Percentiles rank a stretch among this genome's conserved stretches.
Conservation (phyloP, 2,888 invertebrate genomes). For the Girardia tigrina region DNA sequence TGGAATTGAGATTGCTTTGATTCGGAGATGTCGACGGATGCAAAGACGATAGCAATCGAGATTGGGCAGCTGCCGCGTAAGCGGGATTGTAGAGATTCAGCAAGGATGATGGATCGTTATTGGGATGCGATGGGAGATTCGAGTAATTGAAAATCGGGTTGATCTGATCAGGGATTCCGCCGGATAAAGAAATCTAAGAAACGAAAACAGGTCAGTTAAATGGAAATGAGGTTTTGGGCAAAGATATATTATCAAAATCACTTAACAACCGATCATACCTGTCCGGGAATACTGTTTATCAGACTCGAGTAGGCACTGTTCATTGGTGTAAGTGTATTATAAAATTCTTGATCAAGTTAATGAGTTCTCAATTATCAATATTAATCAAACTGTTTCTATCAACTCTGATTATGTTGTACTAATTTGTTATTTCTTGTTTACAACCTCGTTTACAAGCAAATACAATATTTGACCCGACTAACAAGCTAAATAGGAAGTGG, state of each 20-base stretch:
- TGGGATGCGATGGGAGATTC: background rate
- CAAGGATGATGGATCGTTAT: slow-evolving; percentile 8
- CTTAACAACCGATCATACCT: too few species aligned
- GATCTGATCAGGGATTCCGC: background rate
- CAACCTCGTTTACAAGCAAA: slow-evolving; percentile 20
- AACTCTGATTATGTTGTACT: slow-evolving; percentile 17
- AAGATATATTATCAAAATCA: too few species aligned
- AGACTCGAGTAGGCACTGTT: slow-evolving; percentile 19
- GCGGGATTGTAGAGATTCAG: slow-evolving; percentile 33
- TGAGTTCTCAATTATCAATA: slow-evolving; percentile 23
- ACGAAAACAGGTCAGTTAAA: too few species aligned
- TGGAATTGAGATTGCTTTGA: slow-evolving; percentile 17
- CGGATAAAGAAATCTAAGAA: background rate
- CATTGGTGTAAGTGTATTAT: background rate
- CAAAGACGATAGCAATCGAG: background rate
- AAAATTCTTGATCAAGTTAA: background rate
- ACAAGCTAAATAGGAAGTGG: slow-evolving; percentile 23
- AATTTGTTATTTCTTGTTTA: slow-evolving; percentile 23
- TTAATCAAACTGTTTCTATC: slow-evolving; percentile 11
- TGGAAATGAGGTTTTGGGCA: too few species aligned
- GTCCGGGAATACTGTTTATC: slow-evolving; percentile 12
- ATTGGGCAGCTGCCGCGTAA: slow-evolving; percentile 33
- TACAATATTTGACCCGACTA: slow-evolving; percentile 23
- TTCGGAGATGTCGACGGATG: slow-evolving; percentile 8
- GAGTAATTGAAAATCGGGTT: slow-evolving; percentile 5